Base-by-base conservation (phyloP, 1,140 invertebrate genomes). In the Musca domestica region DNA sequence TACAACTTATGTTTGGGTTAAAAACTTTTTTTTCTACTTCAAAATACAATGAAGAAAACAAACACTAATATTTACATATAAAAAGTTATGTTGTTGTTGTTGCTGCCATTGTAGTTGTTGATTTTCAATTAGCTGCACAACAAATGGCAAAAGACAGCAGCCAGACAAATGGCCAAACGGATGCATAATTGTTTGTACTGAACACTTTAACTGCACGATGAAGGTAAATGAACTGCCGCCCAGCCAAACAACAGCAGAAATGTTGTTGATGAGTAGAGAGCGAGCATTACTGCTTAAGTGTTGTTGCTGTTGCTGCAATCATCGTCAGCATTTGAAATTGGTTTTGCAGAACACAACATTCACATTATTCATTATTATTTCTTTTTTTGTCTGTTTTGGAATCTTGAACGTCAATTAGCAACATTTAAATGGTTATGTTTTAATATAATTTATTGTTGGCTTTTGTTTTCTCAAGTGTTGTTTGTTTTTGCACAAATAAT, bases 1-100 rank as follows among this genome's bases (percentile, higher is more conserved):
- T 41, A 41, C 34, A 41, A 41, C 34, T 41, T 41, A 3, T 30
- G 27, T 30, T 23, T 25, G 51, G 51, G 12, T 56, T 56, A 56
- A n/a, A 27, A 56, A 27, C 52, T 27, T 27, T 22, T 52, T 52
- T 15, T 4, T 52, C 19, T 52, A 22, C 17, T 56, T 12, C 52
- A 1, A 23, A 52, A 22, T 14, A 54, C 51, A 25, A 23, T 54
- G 20, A 54, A 54, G 14, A 54, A 54, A 30, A 20, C 12, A 19
- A 56, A 56, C 23, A 56, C 25, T 56, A 56, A 56, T 56, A 56
- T 56, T 56, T 56, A 25, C 52, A 56, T 56, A 56, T 27, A 56
- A 27, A 56, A 56, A 56, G 52, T 27, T 56, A n/a, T 56, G 23
- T 25, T 27, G 6, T 12, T 41, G 9, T 30, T 30, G 27, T 3